Evolutionary conservation across 2,113 vertebrate species (phyloP).

Genomic region (Patagioenas fasciata): DNA sequence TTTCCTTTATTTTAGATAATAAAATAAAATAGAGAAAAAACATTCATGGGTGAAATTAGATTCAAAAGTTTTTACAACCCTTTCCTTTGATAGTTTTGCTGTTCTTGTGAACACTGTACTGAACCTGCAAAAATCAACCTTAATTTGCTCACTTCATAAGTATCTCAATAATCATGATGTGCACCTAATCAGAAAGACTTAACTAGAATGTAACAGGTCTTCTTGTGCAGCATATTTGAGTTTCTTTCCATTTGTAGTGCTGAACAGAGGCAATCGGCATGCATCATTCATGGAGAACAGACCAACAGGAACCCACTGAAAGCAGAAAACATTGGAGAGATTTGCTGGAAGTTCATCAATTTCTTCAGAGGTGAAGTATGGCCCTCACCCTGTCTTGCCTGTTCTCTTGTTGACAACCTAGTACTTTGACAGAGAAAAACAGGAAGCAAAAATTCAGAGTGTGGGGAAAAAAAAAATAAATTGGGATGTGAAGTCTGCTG

Average conservation of each 20-base stretch:
- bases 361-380: not conserved
- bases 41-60: not conserved
- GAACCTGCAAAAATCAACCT: not conserved
- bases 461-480: accelerated
- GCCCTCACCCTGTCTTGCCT: not conserved
- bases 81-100: not conserved
- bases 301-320: not conserved
- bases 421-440: not conserved
- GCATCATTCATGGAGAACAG: not conserved
- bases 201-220: not conserved
- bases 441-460: not conserved
- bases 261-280: not conserved
- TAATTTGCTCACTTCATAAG: not conserved
- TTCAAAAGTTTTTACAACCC: accelerated
- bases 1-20: not conserved
- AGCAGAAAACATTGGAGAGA: not conserved
- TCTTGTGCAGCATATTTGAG: not conserved
- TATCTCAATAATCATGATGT: not conserved
- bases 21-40: not conserved
- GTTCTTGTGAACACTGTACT: not conserved
- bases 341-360: not conserved
- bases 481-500: not conserved
- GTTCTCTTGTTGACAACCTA: not conserved
- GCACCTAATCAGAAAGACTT: not conserved
- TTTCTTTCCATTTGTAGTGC: not conserved